Evolutionary conservation across 92 coral and sea anemone species (phyloP).

Genomic region (Parazoanthus darwini): DNA sequence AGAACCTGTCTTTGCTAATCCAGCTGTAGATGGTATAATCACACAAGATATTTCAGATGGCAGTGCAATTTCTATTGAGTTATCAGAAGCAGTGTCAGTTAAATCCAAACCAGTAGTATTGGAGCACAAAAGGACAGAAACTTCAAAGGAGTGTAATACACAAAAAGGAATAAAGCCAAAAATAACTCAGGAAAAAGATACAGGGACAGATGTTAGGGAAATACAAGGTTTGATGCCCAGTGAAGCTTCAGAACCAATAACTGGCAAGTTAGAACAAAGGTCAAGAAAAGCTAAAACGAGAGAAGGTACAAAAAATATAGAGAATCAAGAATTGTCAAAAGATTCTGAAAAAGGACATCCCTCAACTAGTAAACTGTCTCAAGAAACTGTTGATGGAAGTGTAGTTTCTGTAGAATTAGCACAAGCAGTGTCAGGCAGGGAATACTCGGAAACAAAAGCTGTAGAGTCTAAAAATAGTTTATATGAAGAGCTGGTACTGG

Average conservation of each 20-base stretch:
- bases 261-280: not conserved
- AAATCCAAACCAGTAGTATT: not conserved
- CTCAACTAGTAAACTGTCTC: not conserved
- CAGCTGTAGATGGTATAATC: not conserved
- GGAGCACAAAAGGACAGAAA: not conserved
- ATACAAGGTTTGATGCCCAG: not conserved
- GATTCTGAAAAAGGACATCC: not conserved
- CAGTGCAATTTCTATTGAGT: conserved; percentile 31
- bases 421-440: not conserved
- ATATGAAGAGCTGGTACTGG: not conserved
- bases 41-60: conserved; percentile 29
- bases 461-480: not conserved
- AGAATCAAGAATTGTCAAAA: not conserved
- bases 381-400: conserved; percentile 19
- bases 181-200: not conserved
- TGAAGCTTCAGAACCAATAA: not conserved
- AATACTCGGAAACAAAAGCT: not conserved
- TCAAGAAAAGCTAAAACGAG: not conserved
- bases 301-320: not conserved
- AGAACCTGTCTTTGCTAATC: not conserved
- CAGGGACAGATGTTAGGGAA: not conserved
- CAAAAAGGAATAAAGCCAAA: not conserved
- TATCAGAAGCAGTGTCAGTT: conserved; percentile 12
- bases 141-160: not conserved
- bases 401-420: conserved; percentile 16